These are phyloP conservation scores for Hylaeus volcanicus DNA, from an alignment of 1,140 invertebrate species.

Conservation along the genomic window DNA sequence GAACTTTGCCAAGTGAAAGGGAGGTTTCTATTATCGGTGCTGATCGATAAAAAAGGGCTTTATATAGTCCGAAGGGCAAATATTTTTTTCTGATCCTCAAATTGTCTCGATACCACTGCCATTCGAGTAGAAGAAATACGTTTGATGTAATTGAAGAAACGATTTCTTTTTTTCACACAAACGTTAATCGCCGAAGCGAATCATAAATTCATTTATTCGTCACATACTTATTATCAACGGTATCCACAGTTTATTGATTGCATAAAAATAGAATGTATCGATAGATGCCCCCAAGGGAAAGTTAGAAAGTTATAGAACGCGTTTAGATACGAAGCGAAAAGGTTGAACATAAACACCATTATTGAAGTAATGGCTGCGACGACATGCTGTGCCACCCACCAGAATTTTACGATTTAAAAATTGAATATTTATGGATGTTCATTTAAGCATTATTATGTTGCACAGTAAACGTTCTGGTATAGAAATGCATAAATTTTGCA, in stretches of 20 bases:
- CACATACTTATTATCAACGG: not conserved
- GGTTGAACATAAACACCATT: not conserved
- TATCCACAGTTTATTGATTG: not conserved
- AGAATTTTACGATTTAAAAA: not conserved
- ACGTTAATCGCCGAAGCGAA: not conserved
- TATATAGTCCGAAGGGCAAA: not conserved
- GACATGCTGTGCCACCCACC: not conserved
- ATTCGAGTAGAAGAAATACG: not conserved
- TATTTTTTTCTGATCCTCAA: not conserved
- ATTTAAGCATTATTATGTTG: no score
- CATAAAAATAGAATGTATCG: slow-evolving; percentile 17
- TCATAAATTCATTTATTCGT: not conserved
- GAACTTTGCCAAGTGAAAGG: not conserved
- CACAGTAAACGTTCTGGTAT: no score
- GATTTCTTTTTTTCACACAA: not conserved
- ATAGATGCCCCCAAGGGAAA: slow-evolving; percentile 7
- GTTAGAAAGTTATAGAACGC: slow-evolving; percentile 10
- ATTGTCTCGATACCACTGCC: not conserved
- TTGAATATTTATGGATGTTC: no score
- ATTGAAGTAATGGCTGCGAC: not conserved
- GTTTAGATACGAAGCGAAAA: no score
- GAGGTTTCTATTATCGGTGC: slow-evolving; percentile 4
- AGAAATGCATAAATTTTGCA: no score
- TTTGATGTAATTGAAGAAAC: not conserved
- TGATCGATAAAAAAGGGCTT: not conserved